Conservation (phyloP, 2,888 invertebrate genomes). For the Synanthedon vespiformis region DNA sequence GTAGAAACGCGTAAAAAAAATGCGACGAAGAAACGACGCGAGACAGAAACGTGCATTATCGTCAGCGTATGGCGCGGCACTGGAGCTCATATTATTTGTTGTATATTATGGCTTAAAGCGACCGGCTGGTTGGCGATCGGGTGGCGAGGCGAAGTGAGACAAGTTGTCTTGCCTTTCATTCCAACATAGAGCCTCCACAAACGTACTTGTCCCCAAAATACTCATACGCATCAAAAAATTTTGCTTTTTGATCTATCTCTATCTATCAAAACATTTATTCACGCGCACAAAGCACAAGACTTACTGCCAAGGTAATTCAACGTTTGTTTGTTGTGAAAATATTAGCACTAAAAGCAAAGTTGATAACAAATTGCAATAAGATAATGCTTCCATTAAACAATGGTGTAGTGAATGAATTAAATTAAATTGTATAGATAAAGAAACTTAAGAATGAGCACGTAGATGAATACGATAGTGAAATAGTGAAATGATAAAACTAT, state of each 20-base stretch:
- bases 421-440: slow-evolving; percentile 20
- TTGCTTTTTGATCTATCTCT: background rate
- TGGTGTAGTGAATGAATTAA: slow-evolving; percentile 8
- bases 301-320: too few relatives aligned
- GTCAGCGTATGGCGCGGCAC: slow-evolving; percentile 54
- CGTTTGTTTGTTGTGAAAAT: too few relatives aligned
- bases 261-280: background rate
- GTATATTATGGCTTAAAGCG: slow-evolving; percentile 21
- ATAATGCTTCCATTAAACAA: slow-evolving; percentile 6
- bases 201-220: slow-evolving; percentile 23
- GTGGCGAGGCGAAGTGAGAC: slow-evolving; percentile 5
- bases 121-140: slow-evolving; percentile 21
- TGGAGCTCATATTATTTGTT: slow-evolving; percentile 20
- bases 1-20: slow-evolving; percentile 22
- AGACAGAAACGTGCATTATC: slow-evolving; percentile 22
- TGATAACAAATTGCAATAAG: background rate
- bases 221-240: slow-evolving; percentile 27
- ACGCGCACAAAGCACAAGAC: too few relatives aligned
- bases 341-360: too few relatives aligned
- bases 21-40: slow-evolving; percentile 21
- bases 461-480: slow-evolving; percentile 19
- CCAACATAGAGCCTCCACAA: slow-evolving; percentile 21
- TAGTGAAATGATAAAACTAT: slow-evolving; percentile 29
- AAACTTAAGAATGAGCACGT: slow-evolving; percentile 21
- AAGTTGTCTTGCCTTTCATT: slow-evolving; percentile 42